These are phyloP conservation scores for Chrysomela aeneicollis DNA, from an alignment of 2,888 invertebrate genomes.

Conservation along the genomic window DNA sequence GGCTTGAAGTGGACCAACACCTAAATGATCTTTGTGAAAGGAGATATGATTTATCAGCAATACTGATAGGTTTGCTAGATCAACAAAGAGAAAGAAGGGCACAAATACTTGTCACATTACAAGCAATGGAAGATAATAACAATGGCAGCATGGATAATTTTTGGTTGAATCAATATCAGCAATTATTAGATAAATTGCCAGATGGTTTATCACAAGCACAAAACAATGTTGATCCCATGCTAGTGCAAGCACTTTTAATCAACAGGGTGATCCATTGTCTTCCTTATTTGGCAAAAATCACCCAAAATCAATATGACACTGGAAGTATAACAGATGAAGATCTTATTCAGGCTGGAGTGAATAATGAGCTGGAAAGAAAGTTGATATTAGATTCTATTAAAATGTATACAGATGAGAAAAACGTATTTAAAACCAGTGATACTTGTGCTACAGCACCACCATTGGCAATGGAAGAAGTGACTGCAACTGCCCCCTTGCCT, in stretches of 20 bases:
- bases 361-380: slow-evolving; percentile 66
- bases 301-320: slow-evolving; percentile 65
- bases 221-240: slow-evolving; percentile 69
- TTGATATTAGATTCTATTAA: slow-evolving; percentile 71
- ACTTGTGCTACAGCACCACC: slow-evolving; percentile 47
- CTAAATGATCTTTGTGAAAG: slow-evolving; percentile 75
- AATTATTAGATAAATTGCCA: slow-evolving; percentile 76
- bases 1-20: slow-evolving; percentile 72
- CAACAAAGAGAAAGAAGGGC: slow-evolving; percentile 73
- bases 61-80: slow-evolving; percentile 73
- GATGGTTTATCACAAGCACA: slow-evolving; percentile 69
- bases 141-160: slow-evolving; percentile 67
- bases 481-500: slow-evolving; percentile 54
- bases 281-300: slow-evolving; percentile 73
- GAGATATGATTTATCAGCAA: slow-evolving; percentile 70
- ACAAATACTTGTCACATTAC: slow-evolving; percentile 72
- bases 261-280: slow-evolving; percentile 79
- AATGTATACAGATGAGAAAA: slow-evolving; percentile 63
- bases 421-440: neutral
- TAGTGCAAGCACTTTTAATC: slow-evolving; percentile 74
- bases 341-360: slow-evolving; percentile 68
- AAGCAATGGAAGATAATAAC: slow-evolving; percentile 73
- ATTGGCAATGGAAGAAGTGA: slow-evolving; percentile 44
- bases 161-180: slow-evolving; percentile 85
- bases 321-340: slow-evolving; percentile 66